These are phyloP conservation scores for Nothocercus nigrocapillus DNA, from an alignment of 2,113 vertebrate genomes.

Conservation along the genomic window DNA sequence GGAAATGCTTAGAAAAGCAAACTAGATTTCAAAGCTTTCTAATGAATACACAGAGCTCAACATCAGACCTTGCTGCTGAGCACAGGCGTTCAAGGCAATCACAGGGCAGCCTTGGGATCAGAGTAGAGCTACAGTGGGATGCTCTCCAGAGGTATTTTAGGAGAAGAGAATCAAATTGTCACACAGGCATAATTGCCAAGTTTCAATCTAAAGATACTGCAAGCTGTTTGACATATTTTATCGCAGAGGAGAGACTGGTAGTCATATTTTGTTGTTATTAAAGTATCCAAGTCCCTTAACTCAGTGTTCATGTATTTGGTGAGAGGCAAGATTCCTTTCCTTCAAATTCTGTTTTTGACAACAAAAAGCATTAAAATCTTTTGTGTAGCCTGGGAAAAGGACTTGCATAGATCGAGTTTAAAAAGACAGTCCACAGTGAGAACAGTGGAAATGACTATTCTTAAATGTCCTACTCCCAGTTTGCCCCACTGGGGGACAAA, in stretches of 20 bases:
- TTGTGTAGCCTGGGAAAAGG: background rate
- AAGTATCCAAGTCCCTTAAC: background rate
- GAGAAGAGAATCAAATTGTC: slow-evolving; percentile 50
- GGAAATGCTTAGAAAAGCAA: background rate
- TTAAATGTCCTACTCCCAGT: background rate
- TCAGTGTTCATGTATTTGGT: background rate
- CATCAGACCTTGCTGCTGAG: background rate
- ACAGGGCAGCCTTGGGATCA: background rate
- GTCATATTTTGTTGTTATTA: background rate
- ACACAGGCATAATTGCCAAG: background rate
- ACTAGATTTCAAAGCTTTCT: background rate
- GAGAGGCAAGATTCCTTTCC: background rate
- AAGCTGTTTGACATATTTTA: background rate
- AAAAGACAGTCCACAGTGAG: background rate
- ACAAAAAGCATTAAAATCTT: background rate
- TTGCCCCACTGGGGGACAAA: background rate
- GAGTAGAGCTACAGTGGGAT: background rate
- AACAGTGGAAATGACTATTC: background rate
- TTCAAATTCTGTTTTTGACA: background rate
- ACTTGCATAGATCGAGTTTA: background rate
- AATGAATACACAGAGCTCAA: background rate
- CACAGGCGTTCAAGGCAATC: rapidly evolving
- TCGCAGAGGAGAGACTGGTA: background rate
- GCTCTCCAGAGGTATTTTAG: slow-evolving; percentile 35
- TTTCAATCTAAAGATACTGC: slow-evolving; percentile 3